Conservation (phyloP, 2,113 vertebrate genomes). For the Macrotus californicus region DNA sequence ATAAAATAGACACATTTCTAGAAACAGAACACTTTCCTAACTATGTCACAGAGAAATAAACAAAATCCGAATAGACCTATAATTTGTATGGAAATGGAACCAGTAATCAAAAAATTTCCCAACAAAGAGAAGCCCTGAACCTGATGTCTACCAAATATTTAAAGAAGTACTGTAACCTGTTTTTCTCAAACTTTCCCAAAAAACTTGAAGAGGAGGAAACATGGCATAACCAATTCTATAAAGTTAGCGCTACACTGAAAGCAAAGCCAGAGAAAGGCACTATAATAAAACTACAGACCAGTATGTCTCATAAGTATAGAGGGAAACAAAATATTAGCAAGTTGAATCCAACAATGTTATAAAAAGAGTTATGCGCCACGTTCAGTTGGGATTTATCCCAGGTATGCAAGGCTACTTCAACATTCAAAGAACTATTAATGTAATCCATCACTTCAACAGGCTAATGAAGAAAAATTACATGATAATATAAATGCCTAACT, state of each 20-base stretch:
- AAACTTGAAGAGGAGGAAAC: no score
- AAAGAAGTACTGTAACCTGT: no score
- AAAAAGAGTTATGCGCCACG: not conserved
- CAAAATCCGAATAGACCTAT: not conserved
- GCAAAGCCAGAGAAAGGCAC: not conserved
- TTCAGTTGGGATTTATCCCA: not conserved
- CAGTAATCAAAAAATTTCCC: no score
- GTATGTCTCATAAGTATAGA: not conserved
- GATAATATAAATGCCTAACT: not conserved
- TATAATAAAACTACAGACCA: not conserved
- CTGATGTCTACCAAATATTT: no score
- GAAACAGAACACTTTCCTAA: not conserved
- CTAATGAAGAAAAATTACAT: not conserved
- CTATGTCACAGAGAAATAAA: not conserved
- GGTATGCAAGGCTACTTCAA: no score
- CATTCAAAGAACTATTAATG: no score
- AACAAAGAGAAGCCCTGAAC: no score
- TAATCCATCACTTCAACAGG: not conserved
- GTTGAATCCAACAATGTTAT: not conserved
- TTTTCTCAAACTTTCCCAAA: no score
- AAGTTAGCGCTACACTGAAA: no score
- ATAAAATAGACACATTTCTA: not conserved
- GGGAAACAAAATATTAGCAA: not conserved
- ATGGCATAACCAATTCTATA: no score
- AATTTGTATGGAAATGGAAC: not conserved